These are phyloP conservation scores for Semibalanus balanoides DNA, from an alignment of 1,140 invertebrate genomes.

Conservation along the genomic window DNA sequence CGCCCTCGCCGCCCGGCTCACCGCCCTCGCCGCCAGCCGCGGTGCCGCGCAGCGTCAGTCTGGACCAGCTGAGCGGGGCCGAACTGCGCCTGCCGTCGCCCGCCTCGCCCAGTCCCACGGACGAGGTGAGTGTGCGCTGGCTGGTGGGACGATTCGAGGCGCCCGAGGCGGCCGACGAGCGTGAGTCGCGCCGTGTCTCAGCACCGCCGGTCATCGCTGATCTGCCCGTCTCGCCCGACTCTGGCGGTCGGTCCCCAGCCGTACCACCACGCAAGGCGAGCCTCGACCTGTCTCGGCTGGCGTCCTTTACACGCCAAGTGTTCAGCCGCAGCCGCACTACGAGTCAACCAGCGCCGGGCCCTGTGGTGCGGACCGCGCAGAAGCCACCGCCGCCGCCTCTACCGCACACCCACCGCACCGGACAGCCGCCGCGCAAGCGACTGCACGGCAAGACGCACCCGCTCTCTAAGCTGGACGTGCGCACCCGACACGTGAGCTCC, in stretches of 20 bases:
- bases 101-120: not conserved
- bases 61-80: not conserved
- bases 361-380: not conserved
- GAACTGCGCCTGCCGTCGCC: not conserved
- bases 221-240: not conserved
- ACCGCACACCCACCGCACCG: not conserved
- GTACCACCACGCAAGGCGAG: not conserved
- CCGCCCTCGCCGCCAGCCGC: not conserved
- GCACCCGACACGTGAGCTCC: not conserved
- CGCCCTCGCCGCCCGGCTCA: not conserved
- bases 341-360: not conserved
- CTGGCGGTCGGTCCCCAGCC: not conserved
- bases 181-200: not conserved
- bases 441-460: constrained; percentile 1
- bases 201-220: not conserved
- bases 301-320: not conserved
- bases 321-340: not conserved
- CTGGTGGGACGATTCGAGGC: not conserved
- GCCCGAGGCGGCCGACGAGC: not conserved
- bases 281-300: not conserved
- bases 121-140: not conserved
- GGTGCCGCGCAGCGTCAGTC: not conserved
- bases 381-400: not conserved
- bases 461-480: not conserved
- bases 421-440: too few relatives aligned